These are phyloP conservation scores for Arothron firmamentum DNA, from an alignment of 2,113 vertebrate genomes.

Conservation along the genomic window DNA sequence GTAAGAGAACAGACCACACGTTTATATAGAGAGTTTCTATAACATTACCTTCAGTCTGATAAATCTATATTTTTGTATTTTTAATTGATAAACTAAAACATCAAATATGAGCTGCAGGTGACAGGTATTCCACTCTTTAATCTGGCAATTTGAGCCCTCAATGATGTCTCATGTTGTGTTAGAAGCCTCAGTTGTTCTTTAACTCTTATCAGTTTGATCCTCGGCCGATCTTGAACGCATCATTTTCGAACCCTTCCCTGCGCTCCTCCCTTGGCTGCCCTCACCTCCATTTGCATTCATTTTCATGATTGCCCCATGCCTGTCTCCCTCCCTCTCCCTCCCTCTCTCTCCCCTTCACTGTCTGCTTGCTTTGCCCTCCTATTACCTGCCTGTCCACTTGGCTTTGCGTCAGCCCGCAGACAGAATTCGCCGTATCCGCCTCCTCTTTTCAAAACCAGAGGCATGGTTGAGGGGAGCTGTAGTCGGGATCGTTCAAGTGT, in stretches of 20 bases:
- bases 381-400: conserved; percentile 69
- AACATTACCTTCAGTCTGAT: no score
- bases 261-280: conserved; percentile 62
- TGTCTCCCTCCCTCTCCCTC: conserved; percentile 44
- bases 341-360: no score
- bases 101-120: background rate
- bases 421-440: conserved; percentile 66
- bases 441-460: conserved; percentile 71
- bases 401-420: conserved; percentile 67
- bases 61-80: background rate
- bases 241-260: conserved; percentile 29
- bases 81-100: background rate
- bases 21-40: no score
- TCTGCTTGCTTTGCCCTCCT: conserved; percentile 47
- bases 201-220: background rate
- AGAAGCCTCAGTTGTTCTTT: conserved; percentile 13
- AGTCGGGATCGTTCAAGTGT: conserved; percentile 70
- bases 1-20: no score
- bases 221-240: conserved; percentile 32
- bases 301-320: conserved; percentile 75
- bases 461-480: conserved; percentile 72
- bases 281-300: conserved; percentile 76
- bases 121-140: background rate
- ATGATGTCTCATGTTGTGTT: no score
- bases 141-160: conserved; percentile 1